Conservation (phyloP, 2,113 vertebrate species). For the Phaethon lepturus region DNA sequence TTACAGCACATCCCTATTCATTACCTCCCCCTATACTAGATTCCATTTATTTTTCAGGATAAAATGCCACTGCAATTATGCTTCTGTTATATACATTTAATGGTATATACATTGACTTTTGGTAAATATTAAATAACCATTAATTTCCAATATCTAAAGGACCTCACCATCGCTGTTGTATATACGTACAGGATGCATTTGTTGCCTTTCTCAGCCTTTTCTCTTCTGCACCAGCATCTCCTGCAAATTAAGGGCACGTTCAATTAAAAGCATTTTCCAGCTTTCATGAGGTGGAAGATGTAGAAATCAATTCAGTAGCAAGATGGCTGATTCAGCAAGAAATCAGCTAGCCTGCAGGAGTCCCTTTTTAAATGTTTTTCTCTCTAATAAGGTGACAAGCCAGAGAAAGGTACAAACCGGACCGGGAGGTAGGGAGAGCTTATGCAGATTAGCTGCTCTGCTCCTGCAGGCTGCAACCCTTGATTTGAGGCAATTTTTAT, state of each 20-base stretch:
- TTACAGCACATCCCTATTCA: background rate
- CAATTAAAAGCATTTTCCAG: constrained; percentile 27
- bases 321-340: constrained; percentile 60
- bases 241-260: background rate
- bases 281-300: constrained; percentile 26
- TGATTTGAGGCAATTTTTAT: background rate
- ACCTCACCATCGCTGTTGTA: background rate
- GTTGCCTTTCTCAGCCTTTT: background rate
- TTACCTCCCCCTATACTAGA: background rate
- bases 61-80: background rate
- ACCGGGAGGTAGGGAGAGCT: background rate
- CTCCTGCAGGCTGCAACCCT: background rate
- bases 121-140: background rate
- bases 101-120: background rate
- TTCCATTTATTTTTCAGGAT: background rate
- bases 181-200: background rate
- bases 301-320: constrained; percentile 38
- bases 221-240: background rate
- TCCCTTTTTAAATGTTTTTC: constrained; percentile 36
- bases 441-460: background rate
- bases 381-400: constrained; percentile 33
- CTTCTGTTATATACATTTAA: background rate
- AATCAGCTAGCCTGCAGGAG: background rate
- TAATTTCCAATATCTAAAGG: background rate
- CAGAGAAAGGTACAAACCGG: background rate